These are phyloP conservation scores for Dysidea cf. avara DNA, from an alignment of 37 sponge, comb jelly and placozoan species.

Conservation along the genomic window DNA sequence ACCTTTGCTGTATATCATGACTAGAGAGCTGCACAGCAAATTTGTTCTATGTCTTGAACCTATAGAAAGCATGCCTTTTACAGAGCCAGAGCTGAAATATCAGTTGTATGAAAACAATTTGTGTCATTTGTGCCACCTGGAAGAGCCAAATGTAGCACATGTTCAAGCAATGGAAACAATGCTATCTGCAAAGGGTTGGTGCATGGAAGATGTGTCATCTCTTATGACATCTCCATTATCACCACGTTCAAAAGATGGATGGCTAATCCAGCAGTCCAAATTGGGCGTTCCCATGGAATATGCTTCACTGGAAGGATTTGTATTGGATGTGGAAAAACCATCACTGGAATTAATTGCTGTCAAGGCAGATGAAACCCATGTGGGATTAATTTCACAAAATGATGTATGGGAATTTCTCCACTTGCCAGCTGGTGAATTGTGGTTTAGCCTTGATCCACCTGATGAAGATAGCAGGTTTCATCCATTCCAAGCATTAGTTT, in stretches of 20 bases:
- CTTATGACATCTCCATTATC: slow-evolving; percentile 48
- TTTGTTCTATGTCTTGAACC: slow-evolving; percentile 35
- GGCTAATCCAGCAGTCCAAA: slow-evolving; percentile 43
- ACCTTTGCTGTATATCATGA: slow-evolving; percentile 35
- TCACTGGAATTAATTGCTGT: slow-evolving; percentile 39
- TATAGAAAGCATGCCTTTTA: too few species aligned
- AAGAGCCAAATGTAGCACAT: slow-evolving; percentile 21
- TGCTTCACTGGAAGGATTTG: slow-evolving; percentile 48
- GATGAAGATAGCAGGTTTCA: slow-evolving; percentile 41
- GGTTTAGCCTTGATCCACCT: slow-evolving; percentile 70
- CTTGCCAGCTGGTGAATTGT: slow-evolving; percentile 5
- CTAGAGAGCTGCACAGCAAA: slow-evolving; percentile 30
- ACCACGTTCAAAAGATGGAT: slow-evolving; percentile 58
- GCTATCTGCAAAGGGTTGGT: slow-evolving; percentile 50
- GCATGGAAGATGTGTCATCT: slow-evolving; percentile 39
- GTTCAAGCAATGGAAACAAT: slow-evolving; percentile 34
- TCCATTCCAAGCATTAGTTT: slow-evolving; percentile 69
- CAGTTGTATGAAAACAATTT: slow-evolving; percentile 78
- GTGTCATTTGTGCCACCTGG: slow-evolving; percentile 7
- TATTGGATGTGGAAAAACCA: slow-evolving; percentile 21
- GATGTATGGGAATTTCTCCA: slow-evolving; percentile 53
- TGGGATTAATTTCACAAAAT: slow-evolving; percentile 39
- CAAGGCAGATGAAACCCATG: not conserved
- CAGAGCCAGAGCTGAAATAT: slow-evolving; percentile 50
- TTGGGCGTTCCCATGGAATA: slow-evolving; percentile 26